Percentiles rank a stretch among this genome's conserved stretches.
Conservation (phyloP, 1,140 invertebrate genomes). For the Trichogramma pretiosum region DNA sequence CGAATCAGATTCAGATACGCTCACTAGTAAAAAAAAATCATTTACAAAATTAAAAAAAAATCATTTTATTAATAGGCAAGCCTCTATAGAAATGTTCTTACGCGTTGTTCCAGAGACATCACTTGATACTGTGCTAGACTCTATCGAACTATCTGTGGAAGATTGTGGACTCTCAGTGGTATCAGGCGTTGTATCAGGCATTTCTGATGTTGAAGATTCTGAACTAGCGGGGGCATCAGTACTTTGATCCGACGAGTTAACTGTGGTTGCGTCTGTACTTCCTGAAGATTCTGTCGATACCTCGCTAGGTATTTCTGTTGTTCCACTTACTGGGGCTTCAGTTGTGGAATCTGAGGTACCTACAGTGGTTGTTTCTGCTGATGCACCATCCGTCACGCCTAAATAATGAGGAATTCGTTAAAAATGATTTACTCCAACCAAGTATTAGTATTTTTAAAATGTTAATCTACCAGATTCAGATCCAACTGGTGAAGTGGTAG, state of each 20-base stretch:
- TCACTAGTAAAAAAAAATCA: neutral
- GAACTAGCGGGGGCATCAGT: constrained; percentile 22
- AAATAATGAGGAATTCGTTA: too few relatives aligned
- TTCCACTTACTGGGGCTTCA: constrained; percentile 16
- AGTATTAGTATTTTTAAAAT: too few relatives aligned
- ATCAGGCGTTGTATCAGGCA: neutral
- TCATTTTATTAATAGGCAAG: neutral
- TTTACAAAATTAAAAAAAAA: neutral
- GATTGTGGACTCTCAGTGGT: constrained; percentile 1
- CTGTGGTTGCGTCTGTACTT: constrained; percentile 1
- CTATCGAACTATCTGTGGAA: constrained; percentile 10
- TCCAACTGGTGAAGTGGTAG: too few relatives aligned
- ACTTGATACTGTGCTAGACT: constrained; percentile 19
- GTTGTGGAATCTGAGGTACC: constrained; percentile 16
- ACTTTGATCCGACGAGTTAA: too few relatives aligned
- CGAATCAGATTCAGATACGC: constrained; percentile 4
- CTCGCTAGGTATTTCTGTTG: constrained; percentile 13
- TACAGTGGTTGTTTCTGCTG: constrained; percentile 13
- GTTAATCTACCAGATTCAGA: too few relatives aligned
- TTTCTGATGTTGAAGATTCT: neutral
- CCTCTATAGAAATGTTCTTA: constrained; percentile 1
- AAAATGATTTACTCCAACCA: too few relatives aligned
- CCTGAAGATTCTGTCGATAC: too few relatives aligned
- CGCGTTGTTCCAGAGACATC: constrained; percentile 5
- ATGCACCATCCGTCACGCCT: neutral